Conservation (phyloP, 2,888 invertebrate genomes). For the Chloroclysta siterata region DNA sequence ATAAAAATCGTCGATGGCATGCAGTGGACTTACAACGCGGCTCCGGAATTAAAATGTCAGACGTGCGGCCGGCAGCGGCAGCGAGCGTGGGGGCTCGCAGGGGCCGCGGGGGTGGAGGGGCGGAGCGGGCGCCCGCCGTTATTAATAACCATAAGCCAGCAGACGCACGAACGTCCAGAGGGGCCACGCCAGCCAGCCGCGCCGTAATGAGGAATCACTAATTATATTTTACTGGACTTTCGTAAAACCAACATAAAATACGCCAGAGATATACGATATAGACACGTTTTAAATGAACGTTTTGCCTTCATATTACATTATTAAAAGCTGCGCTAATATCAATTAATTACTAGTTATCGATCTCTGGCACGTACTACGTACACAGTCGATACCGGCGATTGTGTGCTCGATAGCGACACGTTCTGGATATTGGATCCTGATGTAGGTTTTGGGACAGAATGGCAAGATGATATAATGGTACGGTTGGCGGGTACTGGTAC, state of each 20-base stretch:
- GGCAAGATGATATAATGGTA: constrained; percentile 69
- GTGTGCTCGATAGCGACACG: constrained; percentile 35
- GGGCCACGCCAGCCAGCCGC: constrained; percentile 74
- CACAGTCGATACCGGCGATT: constrained; percentile 12
- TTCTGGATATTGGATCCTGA: constrained; percentile 51
- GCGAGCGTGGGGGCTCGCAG: constrained; percentile 49
- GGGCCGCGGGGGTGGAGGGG: constrained; percentile 58
- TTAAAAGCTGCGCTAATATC: constrained; percentile 38
- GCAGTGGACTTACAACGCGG: constrained; percentile 71
- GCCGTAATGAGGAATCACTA: constrained; percentile 84
- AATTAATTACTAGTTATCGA: constrained; percentile 36
- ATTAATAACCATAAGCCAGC: constrained; percentile 85
- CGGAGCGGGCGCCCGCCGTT: constrained; percentile 71
- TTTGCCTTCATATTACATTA: constrained; percentile 37
- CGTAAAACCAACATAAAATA: constrained; percentile 73
- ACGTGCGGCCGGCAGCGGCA: constrained; percentile 77
- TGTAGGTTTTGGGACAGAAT: constrained; percentile 54
- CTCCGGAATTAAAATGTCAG: constrained; percentile 84
- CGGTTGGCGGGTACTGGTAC: constrained; percentile 54
- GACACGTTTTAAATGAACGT: constrained; percentile 45
- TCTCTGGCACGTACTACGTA: constrained; percentile 18
- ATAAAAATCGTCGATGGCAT: constrained; percentile 74
- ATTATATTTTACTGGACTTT: constrained; percentile 84
- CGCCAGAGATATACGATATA: constrained; percentile 53
- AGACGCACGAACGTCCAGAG: constrained; percentile 85